phyloP scores from a whole-genome alignment of 2,888 invertebrate genomes.

The Nomada fabriciana region DNA sequence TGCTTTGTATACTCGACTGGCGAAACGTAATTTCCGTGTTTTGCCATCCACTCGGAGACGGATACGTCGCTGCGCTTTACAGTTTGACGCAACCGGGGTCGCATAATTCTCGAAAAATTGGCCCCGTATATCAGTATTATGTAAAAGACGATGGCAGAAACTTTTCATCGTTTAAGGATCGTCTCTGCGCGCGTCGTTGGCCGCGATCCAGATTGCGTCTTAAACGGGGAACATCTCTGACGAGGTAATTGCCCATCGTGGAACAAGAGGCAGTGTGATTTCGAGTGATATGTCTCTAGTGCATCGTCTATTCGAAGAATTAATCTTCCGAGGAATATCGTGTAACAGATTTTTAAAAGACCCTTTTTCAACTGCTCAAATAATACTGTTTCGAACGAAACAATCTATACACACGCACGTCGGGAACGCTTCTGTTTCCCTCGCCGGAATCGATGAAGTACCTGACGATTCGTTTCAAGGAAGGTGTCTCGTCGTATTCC shows the following conservation, averaged over 20 bases:
- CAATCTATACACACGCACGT: not conserved
- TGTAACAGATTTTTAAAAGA: not conserved
- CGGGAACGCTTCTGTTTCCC: not conserved
- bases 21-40: not conserved
- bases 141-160: conserved; percentile 34
- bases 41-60: conserved; percentile 30
- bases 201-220: conserved; percentile 48
- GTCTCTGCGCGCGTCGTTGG: conserved; percentile 37
- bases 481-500: not conserved
- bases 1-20: not conserved
- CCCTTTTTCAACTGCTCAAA: too few species aligned
- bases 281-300: conserved; percentile 7
- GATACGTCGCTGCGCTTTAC: conserved; percentile 10
- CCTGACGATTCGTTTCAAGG: not conserved
- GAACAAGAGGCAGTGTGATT: conserved; percentile 26
- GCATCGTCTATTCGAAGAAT: not conserved
- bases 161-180: conserved; percentile 56
- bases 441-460: not conserved
- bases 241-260: conserved; percentile 26
- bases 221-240: conserved; percentile 44
- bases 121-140: conserved; percentile 50
- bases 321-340: not conserved
- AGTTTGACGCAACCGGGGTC: not conserved
- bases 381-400: too few species aligned
- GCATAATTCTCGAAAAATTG: conserved; percentile 41